phyloP scores from a whole-genome alignment of 2,888 invertebrate genomes.

The Dasysyrphus albostriatus region DNA sequence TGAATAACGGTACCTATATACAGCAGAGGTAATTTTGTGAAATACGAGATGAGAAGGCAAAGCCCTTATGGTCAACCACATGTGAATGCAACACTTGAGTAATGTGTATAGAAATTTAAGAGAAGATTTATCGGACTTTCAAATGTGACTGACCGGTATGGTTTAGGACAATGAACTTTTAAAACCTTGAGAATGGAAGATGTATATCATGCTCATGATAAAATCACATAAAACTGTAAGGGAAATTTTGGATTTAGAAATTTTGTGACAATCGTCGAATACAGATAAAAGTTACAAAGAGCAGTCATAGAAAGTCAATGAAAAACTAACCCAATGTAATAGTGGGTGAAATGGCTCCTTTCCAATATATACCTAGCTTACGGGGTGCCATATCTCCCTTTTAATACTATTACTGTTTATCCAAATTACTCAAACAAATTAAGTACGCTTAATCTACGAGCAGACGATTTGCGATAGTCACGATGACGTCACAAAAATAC shows the following conservation, averaged over 20 bases:
- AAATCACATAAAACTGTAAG: neutral
- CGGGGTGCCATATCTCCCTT: no score
- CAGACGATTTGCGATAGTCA: no score
- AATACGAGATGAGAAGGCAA: conserved; percentile 26
- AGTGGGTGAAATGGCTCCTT: no score
- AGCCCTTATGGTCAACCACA: conserved; percentile 60
- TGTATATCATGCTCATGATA: neutral
- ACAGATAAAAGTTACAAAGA: no score
- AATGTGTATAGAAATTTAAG: neutral
- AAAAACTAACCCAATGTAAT: no score
- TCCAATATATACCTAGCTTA: no score
- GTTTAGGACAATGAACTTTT: neutral
- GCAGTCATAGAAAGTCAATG: no score
- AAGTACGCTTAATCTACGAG: no score
- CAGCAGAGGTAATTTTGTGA: conserved; percentile 64
- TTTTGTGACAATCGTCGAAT: no score
- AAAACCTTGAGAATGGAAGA: neutral
- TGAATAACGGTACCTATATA: conserved; percentile 61
- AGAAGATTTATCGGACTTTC: conserved; percentile 25
- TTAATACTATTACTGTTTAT: no score
- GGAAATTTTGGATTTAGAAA: neutral
- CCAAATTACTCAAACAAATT: no score
- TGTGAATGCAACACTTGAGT: conserved; percentile 27
- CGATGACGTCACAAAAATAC: no score
- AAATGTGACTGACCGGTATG: neutral